Evolutionary conservation across 2,888 invertebrate species (phyloP).

Genomic region (Gastrophysa polygoni): DNA sequence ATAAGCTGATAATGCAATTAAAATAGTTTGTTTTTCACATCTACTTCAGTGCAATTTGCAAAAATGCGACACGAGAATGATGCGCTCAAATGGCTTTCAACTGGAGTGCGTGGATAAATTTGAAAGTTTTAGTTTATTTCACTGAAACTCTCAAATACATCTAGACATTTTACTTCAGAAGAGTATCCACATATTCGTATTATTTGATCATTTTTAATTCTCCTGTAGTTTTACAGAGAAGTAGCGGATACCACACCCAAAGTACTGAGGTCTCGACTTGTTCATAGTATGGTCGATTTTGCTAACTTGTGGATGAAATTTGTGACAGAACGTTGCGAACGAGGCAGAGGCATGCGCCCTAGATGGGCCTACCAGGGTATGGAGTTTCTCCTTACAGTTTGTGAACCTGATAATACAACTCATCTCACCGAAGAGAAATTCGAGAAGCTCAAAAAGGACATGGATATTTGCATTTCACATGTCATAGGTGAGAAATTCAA

Average conservation of each 20-base stretch:
- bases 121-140: too few relatives aligned
- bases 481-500: slow-evolving; percentile 67
- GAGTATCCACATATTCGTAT: background rate
- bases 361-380: slow-evolving; percentile 90
- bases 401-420: slow-evolving; percentile 82
- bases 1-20: too few relatives aligned
- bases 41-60: too few relatives aligned
- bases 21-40: too few relatives aligned
- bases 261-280: slow-evolving; percentile 58
- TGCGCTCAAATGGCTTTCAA: too few relatives aligned
- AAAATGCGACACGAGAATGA: too few relatives aligned
- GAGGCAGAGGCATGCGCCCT: slow-evolving; percentile 74
- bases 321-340: slow-evolving; percentile 82
- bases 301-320: slow-evolving; percentile 90
- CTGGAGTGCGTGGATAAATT: too few relatives aligned
- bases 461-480: slow-evolving; percentile 87
- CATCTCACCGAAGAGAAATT: slow-evolving; percentile 80
- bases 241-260: slow-evolving; percentile 66
- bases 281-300: slow-evolving; percentile 69
- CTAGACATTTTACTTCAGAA: too few relatives aligned
- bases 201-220: slow-evolving; percentile 2
- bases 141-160: too few relatives aligned
- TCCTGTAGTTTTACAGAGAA: slow-evolving; percentile 70
- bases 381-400: slow-evolving; percentile 84
- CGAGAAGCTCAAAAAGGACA: slow-evolving; percentile 76